Evolutionary conservation across 1,140 invertebrate species (phyloP).

Genomic region (Mesaphorura yosii): DNA sequence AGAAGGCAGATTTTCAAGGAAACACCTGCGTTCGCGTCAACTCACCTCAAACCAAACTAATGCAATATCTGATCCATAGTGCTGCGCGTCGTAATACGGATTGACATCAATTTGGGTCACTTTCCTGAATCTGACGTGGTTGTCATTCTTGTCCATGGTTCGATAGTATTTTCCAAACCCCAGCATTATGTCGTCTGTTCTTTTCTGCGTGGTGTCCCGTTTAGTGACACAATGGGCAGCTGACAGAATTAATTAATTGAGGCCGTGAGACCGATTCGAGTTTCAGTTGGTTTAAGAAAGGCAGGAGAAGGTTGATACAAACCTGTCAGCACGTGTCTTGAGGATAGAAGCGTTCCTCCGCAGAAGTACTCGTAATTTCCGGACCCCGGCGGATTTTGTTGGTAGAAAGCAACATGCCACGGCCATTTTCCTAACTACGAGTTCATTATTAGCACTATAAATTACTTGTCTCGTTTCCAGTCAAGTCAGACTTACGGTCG

Average conservation of each 20-base stretch:
- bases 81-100: neutral
- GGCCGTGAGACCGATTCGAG: neutral
- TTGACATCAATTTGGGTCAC: conserved; percentile 3
- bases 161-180: conserved; percentile 7
- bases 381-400: conserved; percentile 14
- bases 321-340: conserved; percentile 13
- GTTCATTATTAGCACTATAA: too few relatives aligned
- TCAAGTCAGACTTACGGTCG: too few relatives aligned
- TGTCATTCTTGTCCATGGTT: conserved; percentile 4
- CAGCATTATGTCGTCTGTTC: neutral
- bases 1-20: neutral
- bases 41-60: neutral
- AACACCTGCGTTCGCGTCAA: neutral
- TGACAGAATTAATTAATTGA: neutral
- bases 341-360: conserved; percentile 6
- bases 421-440: conserved; percentile 12
- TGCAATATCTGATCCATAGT: conserved; percentile 9
- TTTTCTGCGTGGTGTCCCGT: neutral
- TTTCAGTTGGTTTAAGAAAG: neutral
- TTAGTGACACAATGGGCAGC: conserved; percentile 8
- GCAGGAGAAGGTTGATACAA: neutral
- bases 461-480: too few relatives aligned
- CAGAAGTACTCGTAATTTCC: conserved; percentile 14
- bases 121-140: neutral
- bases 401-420: conserved; percentile 14